Evolutionary conservation across 2,888 invertebrate genomes (phyloP), one percentile per base, ranked within the genome.

Genomic region (Amphipoea lucens): DNA sequence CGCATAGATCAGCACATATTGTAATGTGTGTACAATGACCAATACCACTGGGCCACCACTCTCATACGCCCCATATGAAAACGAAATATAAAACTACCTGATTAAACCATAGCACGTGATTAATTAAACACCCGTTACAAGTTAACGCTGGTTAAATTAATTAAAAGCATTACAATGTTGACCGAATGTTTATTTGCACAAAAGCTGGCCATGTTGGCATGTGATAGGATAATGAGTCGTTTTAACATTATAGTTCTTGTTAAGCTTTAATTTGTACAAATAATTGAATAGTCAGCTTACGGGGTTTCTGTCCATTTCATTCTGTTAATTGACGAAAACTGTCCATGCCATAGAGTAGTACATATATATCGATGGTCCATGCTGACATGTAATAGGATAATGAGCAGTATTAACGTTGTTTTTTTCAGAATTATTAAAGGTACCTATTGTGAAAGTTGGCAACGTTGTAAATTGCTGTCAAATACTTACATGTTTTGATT

Each of bases 131-230:
- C 29, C 69, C 20, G 70, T 68, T 74, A 76, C 81, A 68, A 67
- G 71, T 71, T 71, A 81, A 76, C 71, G 45, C 76, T 74, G n/a
- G 66, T 74, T 67, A 74, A 73, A 84, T 84, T 80, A 80, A 83
- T 76, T 84, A 76, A 80, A 80, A 51, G 36, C 84, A 45, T 83
- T 84, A 60, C 73, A 80, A 63, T 40, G n/a, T 63, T 51, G 62
- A 54, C 45, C 69, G 17, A 70, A 66, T 51, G 23, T 76, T 76
- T 57, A 66, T 73, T 76, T 36, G 23, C 48, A 45, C 36, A 63
- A 76, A 83, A 80, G 51, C 67, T n/a, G 62, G n/a, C 3, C 62
- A 48, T 62, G 20, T 29, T 36, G 29, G 3, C 40, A 68, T 68
- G 3, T 40, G 69, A 79, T 79, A 20, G 17, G 62, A 42, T 57